phyloP scores from a whole-genome alignment of 2,113 vertebrate genomes.

The Crotalus viridis region DNA sequence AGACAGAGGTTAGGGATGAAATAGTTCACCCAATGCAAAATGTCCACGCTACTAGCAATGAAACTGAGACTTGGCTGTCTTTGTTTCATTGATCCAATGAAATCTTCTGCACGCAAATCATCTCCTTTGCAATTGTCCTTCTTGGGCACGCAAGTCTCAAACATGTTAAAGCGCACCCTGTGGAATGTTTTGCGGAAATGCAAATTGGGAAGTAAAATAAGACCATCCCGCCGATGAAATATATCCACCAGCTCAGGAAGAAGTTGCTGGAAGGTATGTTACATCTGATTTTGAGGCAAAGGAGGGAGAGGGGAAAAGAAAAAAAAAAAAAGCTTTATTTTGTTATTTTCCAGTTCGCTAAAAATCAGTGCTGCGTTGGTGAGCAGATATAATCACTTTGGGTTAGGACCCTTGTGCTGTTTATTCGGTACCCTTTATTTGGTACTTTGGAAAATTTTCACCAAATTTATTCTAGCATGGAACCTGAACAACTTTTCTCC shows the following conservation, averaged over 20 bases:
- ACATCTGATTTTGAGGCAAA: not conserved
- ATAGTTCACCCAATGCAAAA: not conserved
- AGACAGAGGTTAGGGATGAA: not conserved
- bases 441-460: not conserved
- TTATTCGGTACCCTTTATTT: not conserved
- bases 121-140: not conserved
- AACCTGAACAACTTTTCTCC: not conserved
- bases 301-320: too few relatives aligned
- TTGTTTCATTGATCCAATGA: not conserved
- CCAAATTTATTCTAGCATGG: not conserved
- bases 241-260: not conserved
- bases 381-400: not conserved
- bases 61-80: not conserved
- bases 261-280: not conserved
- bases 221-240: not conserved
- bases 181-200: not conserved
- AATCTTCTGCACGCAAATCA: not conserved
- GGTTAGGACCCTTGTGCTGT: not conserved
- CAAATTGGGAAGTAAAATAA: not conserved
- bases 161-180: not conserved
- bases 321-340: not conserved
- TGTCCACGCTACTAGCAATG: too few relatives aligned
- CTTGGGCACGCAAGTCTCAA: not conserved
- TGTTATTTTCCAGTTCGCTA: not conserved
- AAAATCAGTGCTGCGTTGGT: not conserved